Conservation (phyloP, 2,888 invertebrate genomes). For the Liodrosophila aerea region DNA sequence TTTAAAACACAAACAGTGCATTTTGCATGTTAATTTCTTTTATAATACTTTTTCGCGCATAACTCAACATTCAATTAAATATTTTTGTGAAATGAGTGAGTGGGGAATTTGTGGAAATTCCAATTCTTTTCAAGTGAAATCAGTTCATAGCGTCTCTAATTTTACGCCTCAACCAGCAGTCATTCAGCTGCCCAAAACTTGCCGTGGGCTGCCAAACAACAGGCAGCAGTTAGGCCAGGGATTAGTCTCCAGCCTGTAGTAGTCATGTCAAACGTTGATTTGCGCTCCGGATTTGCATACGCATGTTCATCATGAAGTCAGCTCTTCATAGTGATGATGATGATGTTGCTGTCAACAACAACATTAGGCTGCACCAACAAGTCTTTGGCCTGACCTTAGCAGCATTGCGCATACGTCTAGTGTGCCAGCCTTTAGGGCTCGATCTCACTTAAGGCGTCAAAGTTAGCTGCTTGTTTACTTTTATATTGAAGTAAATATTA, state of each 20-base stretch:
- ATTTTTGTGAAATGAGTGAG: constrained; percentile 4
- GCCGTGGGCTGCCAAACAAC: neutral
- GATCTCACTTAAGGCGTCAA: constrained; percentile 35
- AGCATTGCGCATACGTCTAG: constrained; percentile 47
- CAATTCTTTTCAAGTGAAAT: too few species aligned
- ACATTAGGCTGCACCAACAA: constrained; percentile 30
- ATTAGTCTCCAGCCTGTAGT: neutral
- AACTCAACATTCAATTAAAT: constrained; percentile 19
- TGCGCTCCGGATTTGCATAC: constrained; percentile 64
- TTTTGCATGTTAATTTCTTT: constrained; percentile 18
- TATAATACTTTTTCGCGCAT: neutral
- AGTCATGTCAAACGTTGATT: constrained; percentile 55
- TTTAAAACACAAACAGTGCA: constrained; percentile 14
- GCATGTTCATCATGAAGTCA: constrained; percentile 64
- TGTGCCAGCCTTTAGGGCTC: constrained; percentile 40
- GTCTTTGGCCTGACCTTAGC: constrained; percentile 8
- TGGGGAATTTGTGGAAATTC: neutral
- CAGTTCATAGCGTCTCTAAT: constrained; percentile 28
- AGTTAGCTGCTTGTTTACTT: too few species aligned
- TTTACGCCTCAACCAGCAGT: constrained; percentile 33
- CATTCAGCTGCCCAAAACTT: constrained; percentile 21
- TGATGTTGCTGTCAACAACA: constrained; percentile 43
- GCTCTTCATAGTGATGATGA: constrained; percentile 36
- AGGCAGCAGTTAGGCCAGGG: neutral
- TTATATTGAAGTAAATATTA: neutral